Evolutionary conservation across 2,888 invertebrate genomes (phyloP).

Genomic region (Colostygia pectinataria): DNA sequence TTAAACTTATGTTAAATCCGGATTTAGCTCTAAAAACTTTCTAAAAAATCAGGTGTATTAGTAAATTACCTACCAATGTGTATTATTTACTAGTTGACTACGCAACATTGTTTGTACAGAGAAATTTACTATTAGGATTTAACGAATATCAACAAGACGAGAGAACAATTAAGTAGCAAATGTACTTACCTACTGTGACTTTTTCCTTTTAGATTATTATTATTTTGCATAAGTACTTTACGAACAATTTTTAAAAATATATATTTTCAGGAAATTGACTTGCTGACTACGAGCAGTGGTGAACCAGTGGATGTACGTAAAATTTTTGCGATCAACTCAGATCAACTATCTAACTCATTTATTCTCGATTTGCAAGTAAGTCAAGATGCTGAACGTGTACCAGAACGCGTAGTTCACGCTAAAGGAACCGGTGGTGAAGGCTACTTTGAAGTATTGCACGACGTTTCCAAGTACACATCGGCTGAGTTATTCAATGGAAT

Average conservation of each 20-base stretch:
- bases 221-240: too few species aligned
- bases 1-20: too few species aligned
- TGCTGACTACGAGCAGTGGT: slow-evolving; percentile 89
- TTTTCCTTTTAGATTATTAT: too few species aligned
- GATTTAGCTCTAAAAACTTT: too few species aligned
- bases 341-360: slow-evolving; percentile 51
- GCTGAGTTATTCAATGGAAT: slow-evolving; percentile 88
- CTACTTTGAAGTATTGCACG: slow-evolving; percentile 91
- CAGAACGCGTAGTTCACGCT: slow-evolving; percentile 95
- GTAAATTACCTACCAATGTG: too few species aligned
- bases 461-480: slow-evolving; percentile 88
- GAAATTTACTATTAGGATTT: too few species aligned
- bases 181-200: too few species aligned
- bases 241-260: neutral
- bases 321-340: slow-evolving; percentile 88
- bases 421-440: slow-evolving; percentile 94
- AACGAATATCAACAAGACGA: too few species aligned
- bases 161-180: too few species aligned
- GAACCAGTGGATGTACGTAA: slow-evolving; percentile 88
- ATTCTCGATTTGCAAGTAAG: slow-evolving; percentile 56
- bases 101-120: too few species aligned
- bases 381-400: slow-evolving; percentile 92
- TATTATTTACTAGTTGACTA: too few species aligned
- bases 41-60: too few species aligned
- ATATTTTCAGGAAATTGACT: slow-evolving; percentile 49